phyloP scores from a whole-genome alignment of 2,797 vertebrate species.

The Hydrophis major region DNA sequence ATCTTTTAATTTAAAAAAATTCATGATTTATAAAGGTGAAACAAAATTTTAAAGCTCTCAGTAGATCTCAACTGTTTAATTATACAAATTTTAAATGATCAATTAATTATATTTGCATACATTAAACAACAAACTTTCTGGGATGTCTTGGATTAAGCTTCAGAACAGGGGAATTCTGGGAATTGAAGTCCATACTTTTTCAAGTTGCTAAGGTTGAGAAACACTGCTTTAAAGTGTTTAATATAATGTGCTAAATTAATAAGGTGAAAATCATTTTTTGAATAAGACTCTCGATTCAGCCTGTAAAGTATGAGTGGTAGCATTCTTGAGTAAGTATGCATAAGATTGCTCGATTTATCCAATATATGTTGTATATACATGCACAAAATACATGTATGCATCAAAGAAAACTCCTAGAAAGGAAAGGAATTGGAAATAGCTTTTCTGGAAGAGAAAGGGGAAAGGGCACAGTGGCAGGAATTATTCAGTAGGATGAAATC shows the following conservation, averaged over 20 bases:
- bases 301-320: not conserved
- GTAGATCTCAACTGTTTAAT: not conserved
- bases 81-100: slow-evolving; percentile 5
- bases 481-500: not conserved
- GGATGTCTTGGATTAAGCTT: not conserved
- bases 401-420: not conserved
- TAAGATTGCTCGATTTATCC: not conserved
- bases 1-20: not conserved
- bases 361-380: not conserved
- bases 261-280: not conserved
- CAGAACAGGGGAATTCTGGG: not conserved
- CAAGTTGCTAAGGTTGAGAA: not conserved
- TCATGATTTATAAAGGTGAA: not conserved
- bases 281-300: not conserved
- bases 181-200: not conserved
- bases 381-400: not conserved
- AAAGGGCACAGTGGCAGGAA: not conserved
- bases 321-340: not conserved
- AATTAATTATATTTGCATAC: not conserved
- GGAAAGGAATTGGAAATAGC: not conserved
- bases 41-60: not conserved
- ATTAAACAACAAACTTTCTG: not conserved
- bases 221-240: not conserved
- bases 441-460: not conserved
- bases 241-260: not conserved